These are phyloP conservation scores for Lasius platythorax DNA, from an alignment of 2,888 invertebrate genomes.

Conservation along the genomic window DNA sequence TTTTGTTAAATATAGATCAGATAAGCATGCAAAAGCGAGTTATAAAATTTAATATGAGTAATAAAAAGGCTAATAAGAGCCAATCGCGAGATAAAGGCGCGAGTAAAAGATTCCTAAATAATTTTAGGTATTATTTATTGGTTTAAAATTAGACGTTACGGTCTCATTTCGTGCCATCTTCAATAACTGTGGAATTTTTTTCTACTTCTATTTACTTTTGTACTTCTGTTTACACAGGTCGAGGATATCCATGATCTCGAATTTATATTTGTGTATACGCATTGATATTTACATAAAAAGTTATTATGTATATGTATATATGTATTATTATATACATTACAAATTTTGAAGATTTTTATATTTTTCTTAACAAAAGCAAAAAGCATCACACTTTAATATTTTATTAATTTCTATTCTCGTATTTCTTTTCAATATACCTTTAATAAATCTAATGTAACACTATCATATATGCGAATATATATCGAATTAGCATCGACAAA, in stretches of 20 bases:
- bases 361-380: neutral
- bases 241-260: neutral
- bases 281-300: neutral
- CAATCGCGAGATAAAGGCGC: too few species aligned
- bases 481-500: neutral
- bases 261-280: neutral
- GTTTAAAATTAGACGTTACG: too few species aligned
- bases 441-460: conserved; percentile 1
- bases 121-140: too few species aligned
- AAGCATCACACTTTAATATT: neutral
- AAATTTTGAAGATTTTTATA: neutral
- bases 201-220: too few species aligned
- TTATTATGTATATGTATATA: neutral
- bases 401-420: neutral
- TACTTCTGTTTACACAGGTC: too few species aligned
- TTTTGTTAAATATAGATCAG: neutral
- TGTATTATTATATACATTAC: neutral
- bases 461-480: neutral
- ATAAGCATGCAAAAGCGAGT: neutral
- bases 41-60: neutral
- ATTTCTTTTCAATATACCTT: neutral
- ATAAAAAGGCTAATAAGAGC: too few species aligned
- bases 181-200: too few species aligned
- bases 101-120: too few species aligned
- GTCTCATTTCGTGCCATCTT: too few species aligned